Evolutionary conservation across 2,797 vertebrate species (phyloP).

Genomic region (Myotis pilosus): DNA sequence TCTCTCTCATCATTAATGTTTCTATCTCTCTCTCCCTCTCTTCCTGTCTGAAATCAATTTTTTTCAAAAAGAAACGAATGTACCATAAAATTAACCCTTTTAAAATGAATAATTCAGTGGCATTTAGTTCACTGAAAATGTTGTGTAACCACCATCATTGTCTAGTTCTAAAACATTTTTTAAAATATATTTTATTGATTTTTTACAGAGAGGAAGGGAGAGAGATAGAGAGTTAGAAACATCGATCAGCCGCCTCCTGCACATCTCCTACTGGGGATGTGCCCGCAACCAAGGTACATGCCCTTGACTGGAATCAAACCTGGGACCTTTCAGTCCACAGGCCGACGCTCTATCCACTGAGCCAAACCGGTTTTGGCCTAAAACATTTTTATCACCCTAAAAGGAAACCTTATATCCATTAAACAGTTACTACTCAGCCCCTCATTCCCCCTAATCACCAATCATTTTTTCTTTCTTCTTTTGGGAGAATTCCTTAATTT

Average conservation of each 20-base stretch:
- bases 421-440: not conserved
- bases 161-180: not conserved
- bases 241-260: too few species aligned
- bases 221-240: too few species aligned
- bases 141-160: not conserved
- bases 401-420: not conserved
- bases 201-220: too few species aligned
- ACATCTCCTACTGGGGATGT: too few species aligned
- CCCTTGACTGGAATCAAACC: too few species aligned
- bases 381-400: not conserved
- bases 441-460: not conserved
- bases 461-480: not conserved
- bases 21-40: too few species aligned
- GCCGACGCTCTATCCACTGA: too few species aligned
- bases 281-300: too few species aligned
- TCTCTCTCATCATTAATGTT: too few species aligned
- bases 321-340: too few species aligned
- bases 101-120: not conserved
- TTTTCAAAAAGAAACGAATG: not conserved
- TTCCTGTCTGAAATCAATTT: too few species aligned
- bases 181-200: too few species aligned
- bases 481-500: not conserved
- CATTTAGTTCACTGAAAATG: not conserved
- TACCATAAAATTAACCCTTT: not conserved
- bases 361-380: not conserved